Percentiles rank a stretch among this genome's conserved stretches.
Conservation (phyloP, 2,113 vertebrate species). For the Lonchura striata region DNA sequence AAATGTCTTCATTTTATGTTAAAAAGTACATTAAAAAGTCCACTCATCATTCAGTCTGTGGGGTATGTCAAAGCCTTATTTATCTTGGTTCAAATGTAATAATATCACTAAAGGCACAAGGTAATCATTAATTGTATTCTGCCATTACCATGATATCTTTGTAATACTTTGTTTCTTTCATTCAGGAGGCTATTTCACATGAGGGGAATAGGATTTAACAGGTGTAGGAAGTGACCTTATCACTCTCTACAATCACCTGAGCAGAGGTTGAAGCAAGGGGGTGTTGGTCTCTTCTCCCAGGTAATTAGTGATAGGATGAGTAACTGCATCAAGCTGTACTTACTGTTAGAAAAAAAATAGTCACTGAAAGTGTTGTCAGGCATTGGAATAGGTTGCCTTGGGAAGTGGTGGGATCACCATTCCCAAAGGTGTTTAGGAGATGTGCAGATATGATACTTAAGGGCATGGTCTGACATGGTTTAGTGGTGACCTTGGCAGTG, state of each 20-base stretch:
- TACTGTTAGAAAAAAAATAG: neutral
- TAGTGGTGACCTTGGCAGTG: neutral
- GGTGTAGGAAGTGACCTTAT: neutral
- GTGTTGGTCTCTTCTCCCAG: neutral
- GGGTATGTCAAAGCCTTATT: neutral
- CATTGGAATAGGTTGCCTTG: neutral
- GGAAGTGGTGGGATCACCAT: neutral
- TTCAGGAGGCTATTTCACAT: neutral
- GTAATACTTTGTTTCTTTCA: neutral
- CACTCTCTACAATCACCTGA: rapidly evolving
- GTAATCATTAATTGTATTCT: neutral
- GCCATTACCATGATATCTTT: neutral
- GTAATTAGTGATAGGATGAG: neutral
- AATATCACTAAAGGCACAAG: neutral
- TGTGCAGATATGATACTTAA: neutral
- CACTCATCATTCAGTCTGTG: neutral
- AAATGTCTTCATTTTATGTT: neutral
- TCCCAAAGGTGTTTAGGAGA: neutral
- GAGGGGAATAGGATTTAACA: neutral
- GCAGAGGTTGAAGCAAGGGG: neutral
- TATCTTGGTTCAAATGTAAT: neutral
- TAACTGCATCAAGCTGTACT: neutral
- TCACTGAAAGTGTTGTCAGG: neutral
- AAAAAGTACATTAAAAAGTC: neutral
- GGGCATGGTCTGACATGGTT: neutral